phyloP scores from a whole-genome alignment of 2,888 invertebrate genomes.

The Heliconius ethilla region DNA sequence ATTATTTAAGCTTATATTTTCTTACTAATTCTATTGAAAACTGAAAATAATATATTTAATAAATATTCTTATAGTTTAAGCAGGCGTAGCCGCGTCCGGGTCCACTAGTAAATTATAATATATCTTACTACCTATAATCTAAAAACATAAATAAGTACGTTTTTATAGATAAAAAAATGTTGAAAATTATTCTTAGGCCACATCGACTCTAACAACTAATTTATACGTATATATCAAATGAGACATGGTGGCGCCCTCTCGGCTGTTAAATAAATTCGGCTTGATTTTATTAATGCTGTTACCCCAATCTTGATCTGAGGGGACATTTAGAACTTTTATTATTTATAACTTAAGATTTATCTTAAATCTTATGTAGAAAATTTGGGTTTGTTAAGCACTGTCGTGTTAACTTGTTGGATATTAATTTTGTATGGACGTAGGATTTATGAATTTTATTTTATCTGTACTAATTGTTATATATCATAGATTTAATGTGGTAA shows the following conservation, averaged over 20 bases:
- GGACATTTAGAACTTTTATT: constrained; percentile 77
- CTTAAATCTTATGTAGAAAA: constrained; percentile 59
- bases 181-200: constrained; percentile 6
- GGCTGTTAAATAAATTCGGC: constrained; percentile 68
- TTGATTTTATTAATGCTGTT: constrained; percentile 79
- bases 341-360: constrained; percentile 72
- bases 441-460: constrained; percentile 11
- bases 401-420: constrained; percentile 43
- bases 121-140: not conserved
- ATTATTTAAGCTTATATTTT: no score
- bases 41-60: no score
- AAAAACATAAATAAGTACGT: not conserved
- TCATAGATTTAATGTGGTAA: not conserved
- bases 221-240: constrained; percentile 61
- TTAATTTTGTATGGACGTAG: constrained; percentile 35
- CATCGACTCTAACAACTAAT: not conserved
- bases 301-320: constrained; percentile 71
- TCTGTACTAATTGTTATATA: not conserved
- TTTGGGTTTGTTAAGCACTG: constrained; percentile 56
- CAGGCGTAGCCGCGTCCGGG: no score
- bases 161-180: no score
- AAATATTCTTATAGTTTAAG: no score
- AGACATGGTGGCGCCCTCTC: constrained; percentile 75
- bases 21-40: no score
- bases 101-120: not conserved